A percentile compares a stretch with the other conserved stretches of the same genome.
phyloP scores from a whole-genome alignment of 2,797 vertebrate genomes.

The Malurus leucopterus region DNA sequence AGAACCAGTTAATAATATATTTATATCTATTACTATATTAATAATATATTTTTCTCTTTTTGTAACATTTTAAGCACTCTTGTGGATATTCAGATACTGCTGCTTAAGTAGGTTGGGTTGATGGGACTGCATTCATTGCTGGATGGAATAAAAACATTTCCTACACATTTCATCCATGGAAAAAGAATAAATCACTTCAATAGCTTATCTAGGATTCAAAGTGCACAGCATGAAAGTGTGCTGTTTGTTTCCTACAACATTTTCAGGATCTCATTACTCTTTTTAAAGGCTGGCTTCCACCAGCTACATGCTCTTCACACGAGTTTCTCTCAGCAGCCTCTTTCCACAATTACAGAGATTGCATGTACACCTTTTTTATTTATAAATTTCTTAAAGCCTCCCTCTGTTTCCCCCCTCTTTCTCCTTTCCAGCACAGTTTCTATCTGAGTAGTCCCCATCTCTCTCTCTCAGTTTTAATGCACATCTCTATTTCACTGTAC shows the following conservation, averaged over 20 bases:
- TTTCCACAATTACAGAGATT: neutral
- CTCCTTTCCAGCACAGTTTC: neutral
- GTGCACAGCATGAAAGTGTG: neutral
- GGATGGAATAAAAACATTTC: neutral
- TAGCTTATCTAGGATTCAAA: neutral
- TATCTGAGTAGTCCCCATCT: neutral
- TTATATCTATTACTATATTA: neutral
- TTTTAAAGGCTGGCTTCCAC: neutral
- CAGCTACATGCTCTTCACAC: neutral
- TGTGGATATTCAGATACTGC: neutral
- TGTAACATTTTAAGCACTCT: neutral
- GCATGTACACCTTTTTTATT: neutral
- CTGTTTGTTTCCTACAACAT: neutral
- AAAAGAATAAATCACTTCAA: neutral
- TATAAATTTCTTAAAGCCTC: neutral
- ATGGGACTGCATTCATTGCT: neutral
- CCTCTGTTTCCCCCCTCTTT: neutral
- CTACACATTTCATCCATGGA: neutral
- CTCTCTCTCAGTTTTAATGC: neutral
- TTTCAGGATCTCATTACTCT: neutral
- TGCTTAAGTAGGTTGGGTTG: neutral
- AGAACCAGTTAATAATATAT: neutral
- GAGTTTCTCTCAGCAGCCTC: neutral
- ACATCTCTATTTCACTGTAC: fast-evolving
- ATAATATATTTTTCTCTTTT: neutral